A percentile compares a stretch with the other conserved stretches of the same genome.
These are phyloP conservation scores for Leptocoma aspasia DNA, from an alignment of 2,113 vertebrate species.

Conservation along the genomic window DNA sequence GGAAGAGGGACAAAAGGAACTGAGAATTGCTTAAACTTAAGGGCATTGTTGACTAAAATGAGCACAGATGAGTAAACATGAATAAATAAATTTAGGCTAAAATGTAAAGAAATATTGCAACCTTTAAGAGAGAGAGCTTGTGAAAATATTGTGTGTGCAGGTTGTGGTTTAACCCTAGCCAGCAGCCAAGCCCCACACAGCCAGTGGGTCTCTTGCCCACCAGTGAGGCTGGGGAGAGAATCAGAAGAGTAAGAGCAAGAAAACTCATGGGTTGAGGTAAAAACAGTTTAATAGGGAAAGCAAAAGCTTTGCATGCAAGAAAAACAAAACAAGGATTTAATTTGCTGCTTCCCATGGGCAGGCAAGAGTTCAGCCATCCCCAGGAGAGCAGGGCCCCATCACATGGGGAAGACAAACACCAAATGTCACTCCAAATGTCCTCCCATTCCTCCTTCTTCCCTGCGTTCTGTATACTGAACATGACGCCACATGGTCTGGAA, in stretches of 20 bases:
- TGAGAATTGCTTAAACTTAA: neutral
- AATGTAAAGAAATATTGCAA: neutral
- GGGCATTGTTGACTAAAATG: neutral
- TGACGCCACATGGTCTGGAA: neutral
- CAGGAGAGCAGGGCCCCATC: too few species aligned
- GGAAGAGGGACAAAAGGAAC: neutral
- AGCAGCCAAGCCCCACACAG: neutral
- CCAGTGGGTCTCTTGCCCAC: neutral
- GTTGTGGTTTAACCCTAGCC: neutral
- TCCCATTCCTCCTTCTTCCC: neutral
- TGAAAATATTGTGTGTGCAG: neutral
- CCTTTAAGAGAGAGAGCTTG: neutral
- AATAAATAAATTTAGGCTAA: neutral
- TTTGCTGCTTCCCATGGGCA: neutral
- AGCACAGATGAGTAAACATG: neutral
- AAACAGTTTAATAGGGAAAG: neutral
- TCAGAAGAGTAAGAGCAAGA: neutral
- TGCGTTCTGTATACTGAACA: rapidly evolving
- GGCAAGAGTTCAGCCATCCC: neutral
- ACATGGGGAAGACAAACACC: rapidly evolving
- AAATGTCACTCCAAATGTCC: neutral
- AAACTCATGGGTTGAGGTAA: neutral
- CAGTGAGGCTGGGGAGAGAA: neutral
- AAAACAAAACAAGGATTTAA: neutral
- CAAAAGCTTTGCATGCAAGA: neutral